A percentile compares a stretch with the other conserved stretches of the same genome.
Evolutionary conservation across 2,888 invertebrate species (phyloP).

Genomic region (Meteorus cinctellus): DNA sequence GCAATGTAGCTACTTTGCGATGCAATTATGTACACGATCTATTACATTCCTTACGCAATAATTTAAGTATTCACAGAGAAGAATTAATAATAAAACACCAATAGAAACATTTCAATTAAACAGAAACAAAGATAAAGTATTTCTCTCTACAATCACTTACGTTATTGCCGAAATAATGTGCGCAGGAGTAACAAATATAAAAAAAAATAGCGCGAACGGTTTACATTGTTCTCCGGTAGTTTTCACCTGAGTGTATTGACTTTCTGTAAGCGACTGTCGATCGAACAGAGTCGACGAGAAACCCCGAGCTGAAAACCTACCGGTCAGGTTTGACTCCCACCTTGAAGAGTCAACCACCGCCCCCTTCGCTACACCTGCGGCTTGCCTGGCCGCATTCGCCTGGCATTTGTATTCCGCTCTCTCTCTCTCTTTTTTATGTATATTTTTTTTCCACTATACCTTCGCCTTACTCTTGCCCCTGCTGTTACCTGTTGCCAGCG

Average conservation of each 20-base stretch:
- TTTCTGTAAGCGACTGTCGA: slow-evolving; percentile 65
- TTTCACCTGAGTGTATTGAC: slow-evolving; percentile 55
- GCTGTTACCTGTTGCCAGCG: slow-evolving; percentile 64
- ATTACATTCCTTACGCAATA: background rate
- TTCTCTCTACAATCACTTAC: background rate
- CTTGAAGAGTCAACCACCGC: slow-evolving; percentile 56
- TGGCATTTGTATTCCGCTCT: slow-evolving; percentile 23
- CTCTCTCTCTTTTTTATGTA: slow-evolving; percentile 19
- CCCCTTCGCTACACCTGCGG: slow-evolving; percentile 56
- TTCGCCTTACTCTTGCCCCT: slow-evolving; percentile 36
- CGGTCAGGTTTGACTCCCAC: slow-evolving; percentile 64
- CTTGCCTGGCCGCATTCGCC: slow-evolving; percentile 24
- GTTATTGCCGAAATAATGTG: background rate
- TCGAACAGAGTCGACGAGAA: slow-evolving; percentile 50
- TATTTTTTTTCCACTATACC: slow-evolving; percentile 11
- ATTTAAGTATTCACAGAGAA: background rate
- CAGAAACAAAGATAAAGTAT: background rate
- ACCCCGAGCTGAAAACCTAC: slow-evolving; percentile 51
- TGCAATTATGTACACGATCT: background rate
- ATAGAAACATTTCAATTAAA: background rate
- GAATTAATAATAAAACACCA: background rate
- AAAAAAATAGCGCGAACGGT: background rate
- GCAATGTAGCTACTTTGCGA: background rate
- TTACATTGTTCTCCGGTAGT: slow-evolving; percentile 29
- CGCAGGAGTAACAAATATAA: background rate